A percentile compares a stretch with the other conserved stretches of the same genome.
phyloP scores from a whole-genome alignment of 2,888 invertebrate genomes.

The Tethea ocularis region DNA sequence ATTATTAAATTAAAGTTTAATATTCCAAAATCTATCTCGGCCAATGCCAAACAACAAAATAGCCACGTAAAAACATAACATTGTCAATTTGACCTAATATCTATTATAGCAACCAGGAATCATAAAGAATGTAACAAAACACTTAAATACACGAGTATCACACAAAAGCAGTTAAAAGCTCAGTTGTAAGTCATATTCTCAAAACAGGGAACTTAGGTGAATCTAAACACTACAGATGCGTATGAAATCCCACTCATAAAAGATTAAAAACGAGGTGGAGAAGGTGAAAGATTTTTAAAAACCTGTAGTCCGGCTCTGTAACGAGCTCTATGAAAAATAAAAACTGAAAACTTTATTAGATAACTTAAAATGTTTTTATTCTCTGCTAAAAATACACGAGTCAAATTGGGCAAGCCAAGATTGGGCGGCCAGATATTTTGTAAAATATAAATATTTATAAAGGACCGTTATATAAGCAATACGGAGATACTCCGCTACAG shows the following conservation, averaged over 20 bases:
- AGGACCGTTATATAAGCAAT: slow-evolving; percentile 8
- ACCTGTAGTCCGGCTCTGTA: not conserved
- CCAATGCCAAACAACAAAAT: too few relatives aligned
- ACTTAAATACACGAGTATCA: not conserved
- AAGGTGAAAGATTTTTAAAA: not conserved
- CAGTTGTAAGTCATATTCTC: not conserved
- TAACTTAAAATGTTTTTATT: not conserved
- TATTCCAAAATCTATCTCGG: not conserved
- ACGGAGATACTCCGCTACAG: slow-evolving; percentile 21
- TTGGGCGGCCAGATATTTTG: not conserved
- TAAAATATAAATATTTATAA: slow-evolving; percentile 8
- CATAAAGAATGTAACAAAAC: too few relatives aligned
- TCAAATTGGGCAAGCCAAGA: not conserved
- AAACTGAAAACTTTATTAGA: not conserved
- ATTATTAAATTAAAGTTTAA: not conserved
- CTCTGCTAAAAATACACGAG: not conserved
- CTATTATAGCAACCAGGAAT: too few relatives aligned
- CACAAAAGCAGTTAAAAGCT: not conserved
- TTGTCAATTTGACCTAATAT: too few relatives aligned
- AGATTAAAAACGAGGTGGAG: slow-evolving; percentile 28
- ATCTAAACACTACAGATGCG: not conserved
- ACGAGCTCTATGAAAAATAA: not conserved
- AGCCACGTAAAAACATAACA: too few relatives aligned
- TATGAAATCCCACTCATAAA: slow-evolving; percentile 20
- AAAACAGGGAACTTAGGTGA: not conserved